phyloP scores from a whole-genome alignment of 53 echinoderm and acorn worm species.

The Apostichopus leukothele region DNA sequence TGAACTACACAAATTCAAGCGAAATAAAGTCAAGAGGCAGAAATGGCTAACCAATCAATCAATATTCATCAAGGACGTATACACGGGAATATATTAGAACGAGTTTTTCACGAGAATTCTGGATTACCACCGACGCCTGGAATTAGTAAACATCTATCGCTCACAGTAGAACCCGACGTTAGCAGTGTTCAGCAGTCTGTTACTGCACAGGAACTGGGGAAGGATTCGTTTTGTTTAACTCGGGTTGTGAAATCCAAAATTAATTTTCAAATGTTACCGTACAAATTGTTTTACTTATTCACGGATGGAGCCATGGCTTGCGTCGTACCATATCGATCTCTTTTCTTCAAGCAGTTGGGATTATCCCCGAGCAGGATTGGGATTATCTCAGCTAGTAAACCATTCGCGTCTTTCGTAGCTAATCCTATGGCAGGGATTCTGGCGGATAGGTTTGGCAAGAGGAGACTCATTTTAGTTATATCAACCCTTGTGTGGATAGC shows the following conservation, averaged over 20 bases:
- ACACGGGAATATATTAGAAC: constrained; percentile 19
- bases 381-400: constrained; percentile 62
- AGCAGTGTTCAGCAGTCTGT: background rate
- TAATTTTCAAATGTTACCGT: constrained; percentile 58
- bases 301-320: constrained; percentile 62
- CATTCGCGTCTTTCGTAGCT: constrained; percentile 57
- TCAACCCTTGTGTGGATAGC: constrained; percentile 53
- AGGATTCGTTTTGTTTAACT: constrained; percentile 24
- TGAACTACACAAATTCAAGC: background rate
- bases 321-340: constrained; percentile 62
- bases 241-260: constrained; percentile 41
- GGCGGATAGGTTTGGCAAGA: constrained; percentile 64
- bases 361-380: constrained; percentile 66
- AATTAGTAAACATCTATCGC: constrained; percentile 31
- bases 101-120: constrained; percentile 33
- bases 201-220: background rate
- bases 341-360: constrained; percentile 81
- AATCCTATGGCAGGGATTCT: constrained; percentile 59
- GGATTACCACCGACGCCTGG: constrained; percentile 32
- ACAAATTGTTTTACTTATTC: constrained; percentile 66
- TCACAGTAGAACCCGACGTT: constrained; percentile 1
- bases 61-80: constrained; percentile 5
- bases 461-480: constrained; percentile 53
- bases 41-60: background rate
- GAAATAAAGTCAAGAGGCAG: background rate